Percentiles rank a stretch among this genome's conserved stretches.
Evolutionary conservation across 2,888 invertebrate genomes (phyloP).

Genomic region (Brachyptera putata): DNA sequence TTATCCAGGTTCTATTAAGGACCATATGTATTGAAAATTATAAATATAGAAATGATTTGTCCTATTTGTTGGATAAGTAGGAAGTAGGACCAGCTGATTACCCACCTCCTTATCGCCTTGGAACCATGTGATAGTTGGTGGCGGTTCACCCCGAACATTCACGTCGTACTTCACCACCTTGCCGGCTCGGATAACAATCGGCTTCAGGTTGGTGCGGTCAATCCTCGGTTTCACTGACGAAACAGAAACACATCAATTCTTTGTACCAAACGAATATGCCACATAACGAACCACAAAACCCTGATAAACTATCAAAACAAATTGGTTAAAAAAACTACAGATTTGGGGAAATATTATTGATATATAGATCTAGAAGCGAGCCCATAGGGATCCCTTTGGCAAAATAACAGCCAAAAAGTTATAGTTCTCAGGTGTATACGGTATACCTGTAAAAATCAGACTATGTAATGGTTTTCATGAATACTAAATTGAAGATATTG

Average conservation of each 20-base stretch:
- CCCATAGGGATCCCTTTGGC: too few relatives aligned
- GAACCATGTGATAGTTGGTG: constrained; percentile 90
- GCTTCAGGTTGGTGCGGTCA: constrained; percentile 89
- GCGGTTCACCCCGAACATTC: constrained; percentile 92
- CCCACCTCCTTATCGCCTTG: constrained; percentile 66
- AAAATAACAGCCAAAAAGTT: too few relatives aligned
- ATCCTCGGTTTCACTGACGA: constrained; percentile 90
- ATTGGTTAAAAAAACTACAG: constrained; percentile 18
- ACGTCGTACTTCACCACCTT: constrained; percentile 90
- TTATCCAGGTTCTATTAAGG: too few relatives aligned
- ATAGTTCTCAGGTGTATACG: too few relatives aligned
- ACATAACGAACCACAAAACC: neutral
- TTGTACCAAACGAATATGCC: neutral
- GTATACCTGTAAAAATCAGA: too few relatives aligned
- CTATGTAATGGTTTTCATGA: too few relatives aligned
- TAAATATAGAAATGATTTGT: too few relatives aligned
- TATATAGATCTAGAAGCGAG: too few relatives aligned
- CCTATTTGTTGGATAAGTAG: too few relatives aligned
- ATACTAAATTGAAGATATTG: too few relatives aligned
- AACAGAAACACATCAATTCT: neutral
- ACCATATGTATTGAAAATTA: too few relatives aligned
- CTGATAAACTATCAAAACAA: constrained; percentile 14
- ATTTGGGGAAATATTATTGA: neutral
- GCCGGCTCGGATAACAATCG: constrained; percentile 83
- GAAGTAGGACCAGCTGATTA: too few relatives aligned